phyloP scores from a whole-genome alignment of 2,113 vertebrate species.

The Emydocephalus ijimae region DNA sequence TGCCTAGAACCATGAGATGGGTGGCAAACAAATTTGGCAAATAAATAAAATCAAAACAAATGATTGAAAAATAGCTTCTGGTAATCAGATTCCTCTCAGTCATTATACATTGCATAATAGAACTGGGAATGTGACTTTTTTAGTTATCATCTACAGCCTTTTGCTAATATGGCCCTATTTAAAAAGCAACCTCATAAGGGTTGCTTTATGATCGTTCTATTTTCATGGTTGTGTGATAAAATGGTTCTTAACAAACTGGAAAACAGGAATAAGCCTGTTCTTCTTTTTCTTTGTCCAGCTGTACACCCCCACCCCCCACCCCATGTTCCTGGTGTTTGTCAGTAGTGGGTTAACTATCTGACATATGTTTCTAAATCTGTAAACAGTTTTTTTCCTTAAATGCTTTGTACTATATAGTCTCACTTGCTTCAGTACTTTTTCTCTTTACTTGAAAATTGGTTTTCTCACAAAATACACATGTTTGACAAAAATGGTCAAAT shows the following conservation, averaged over 20 bases:
- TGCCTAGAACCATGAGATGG: neutral
- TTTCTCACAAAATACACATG: neutral
- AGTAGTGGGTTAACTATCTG: neutral
- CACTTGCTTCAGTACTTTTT: neutral
- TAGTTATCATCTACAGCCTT: neutral
- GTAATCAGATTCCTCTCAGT: neutral
- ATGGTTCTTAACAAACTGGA: neutral
- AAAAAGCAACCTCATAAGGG: neutral
- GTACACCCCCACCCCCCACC: rapidly evolving
- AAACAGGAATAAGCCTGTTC: neutral
- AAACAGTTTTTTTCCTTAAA: neutral
- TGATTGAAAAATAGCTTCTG: neutral
- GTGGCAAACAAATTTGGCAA: neutral
- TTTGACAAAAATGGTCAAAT: neutral
- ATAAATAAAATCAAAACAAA: neutral
- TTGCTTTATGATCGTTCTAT: neutral
- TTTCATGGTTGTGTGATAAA: slow-evolving; percentile 4
- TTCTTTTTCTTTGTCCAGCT: neutral
- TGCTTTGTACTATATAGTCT: neutral
- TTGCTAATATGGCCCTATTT: neutral
- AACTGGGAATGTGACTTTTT: neutral
- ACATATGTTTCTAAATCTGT: neutral
- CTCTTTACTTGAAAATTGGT: neutral
- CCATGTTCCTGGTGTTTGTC: neutral
- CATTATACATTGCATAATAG: neutral